These are phyloP conservation scores for Folsomia manolachei DNA, from an alignment of 2,888 invertebrate species.

Conservation along the genomic window DNA sequence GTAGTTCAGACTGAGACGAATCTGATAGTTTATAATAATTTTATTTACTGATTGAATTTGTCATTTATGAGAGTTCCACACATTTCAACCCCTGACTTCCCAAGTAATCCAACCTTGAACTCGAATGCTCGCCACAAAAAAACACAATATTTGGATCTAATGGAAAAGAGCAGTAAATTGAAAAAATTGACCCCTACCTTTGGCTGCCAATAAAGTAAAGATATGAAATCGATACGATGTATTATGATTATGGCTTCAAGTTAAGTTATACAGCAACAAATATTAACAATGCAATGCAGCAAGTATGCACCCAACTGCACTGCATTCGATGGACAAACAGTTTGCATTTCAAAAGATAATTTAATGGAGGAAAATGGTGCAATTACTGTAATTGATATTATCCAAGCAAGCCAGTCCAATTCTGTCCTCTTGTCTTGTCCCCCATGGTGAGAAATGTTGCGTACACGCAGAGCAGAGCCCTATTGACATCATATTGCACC, in stretches of 20 bases:
- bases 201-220: background rate
- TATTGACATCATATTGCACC: constrained; percentile 3
- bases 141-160: background rate
- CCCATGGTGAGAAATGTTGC: background rate
- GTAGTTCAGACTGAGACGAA: no score
- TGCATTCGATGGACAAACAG: background rate
- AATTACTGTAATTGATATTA: constrained; percentile 8
- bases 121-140: background rate
- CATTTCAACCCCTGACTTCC: no score
- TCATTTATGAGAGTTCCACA: background rate
- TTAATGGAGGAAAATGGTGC: constrained; percentile 9
- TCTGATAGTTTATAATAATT: no score
- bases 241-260: no score
- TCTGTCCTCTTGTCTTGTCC: background rate
- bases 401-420: background rate
- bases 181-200: constrained; percentile 2
- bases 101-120: background rate
- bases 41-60: no score
- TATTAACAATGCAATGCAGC: background rate
- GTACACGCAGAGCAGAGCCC: no score
- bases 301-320: background rate
- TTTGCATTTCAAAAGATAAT: constrained; percentile 6
- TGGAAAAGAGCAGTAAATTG: background rate
- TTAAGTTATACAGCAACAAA: background rate
- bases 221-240: background rate